Conservation (phyloP, 2,797 vertebrate species). For the Helicolenus hilgendorfi region DNA sequence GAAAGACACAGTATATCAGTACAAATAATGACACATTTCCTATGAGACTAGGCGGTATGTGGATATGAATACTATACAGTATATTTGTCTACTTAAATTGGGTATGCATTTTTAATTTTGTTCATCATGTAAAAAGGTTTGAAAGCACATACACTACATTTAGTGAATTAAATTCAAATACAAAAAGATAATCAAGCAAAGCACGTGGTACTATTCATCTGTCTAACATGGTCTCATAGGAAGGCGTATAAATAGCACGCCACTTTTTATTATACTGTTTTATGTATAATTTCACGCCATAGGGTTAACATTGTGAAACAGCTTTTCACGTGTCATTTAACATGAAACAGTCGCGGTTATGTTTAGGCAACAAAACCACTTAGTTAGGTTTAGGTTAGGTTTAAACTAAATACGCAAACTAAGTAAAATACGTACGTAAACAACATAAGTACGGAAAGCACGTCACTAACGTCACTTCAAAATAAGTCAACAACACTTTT, state of each 20-base stretch:
- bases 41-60: background rate
- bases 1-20: constrained; percentile 5
- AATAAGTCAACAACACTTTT: too few species aligned
- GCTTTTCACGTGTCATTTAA: background rate
- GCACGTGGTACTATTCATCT: background rate
- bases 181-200: background rate
- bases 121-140: background rate
- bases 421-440: too few species aligned
- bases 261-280: background rate
- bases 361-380: background rate
- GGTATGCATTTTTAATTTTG: background rate
- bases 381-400: background rate
- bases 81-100: background rate
- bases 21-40: constrained; percentile 24
- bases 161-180: background rate
- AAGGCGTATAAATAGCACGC: background rate
- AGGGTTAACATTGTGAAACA: background rate
- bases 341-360: background rate
- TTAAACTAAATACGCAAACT: too few species aligned
- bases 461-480: too few species aligned
- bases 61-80: constrained; percentile 8
- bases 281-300: background rate
- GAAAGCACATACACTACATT: background rate
- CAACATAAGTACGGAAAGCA: too few species aligned
- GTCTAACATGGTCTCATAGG: background rate